These are phyloP conservation scores for Thaumatotibia leucotreta DNA, from an alignment of 1,140 invertebrate species.

Conservation along the genomic window DNA sequence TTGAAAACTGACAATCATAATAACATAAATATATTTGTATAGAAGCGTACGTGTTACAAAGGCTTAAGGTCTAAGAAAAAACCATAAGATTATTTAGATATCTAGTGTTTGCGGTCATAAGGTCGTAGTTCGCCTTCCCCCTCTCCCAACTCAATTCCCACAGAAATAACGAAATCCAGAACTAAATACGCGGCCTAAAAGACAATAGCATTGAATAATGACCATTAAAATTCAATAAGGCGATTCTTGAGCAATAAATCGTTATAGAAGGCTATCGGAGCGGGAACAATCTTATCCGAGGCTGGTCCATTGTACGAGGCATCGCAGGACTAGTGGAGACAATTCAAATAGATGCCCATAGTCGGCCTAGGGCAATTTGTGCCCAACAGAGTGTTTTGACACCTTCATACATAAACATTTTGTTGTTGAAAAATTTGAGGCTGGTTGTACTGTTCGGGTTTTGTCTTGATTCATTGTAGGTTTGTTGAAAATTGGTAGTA, in stretches of 20 bases:
- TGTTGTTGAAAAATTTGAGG: conserved; percentile 33
- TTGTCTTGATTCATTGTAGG: neutral
- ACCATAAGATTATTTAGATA: too few relatives aligned
- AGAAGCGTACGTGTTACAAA: too few relatives aligned
- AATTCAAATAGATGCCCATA: conserved; percentile 64
- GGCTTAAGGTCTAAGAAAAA: too few relatives aligned
- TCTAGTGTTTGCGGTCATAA: neutral
- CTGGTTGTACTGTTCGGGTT: conserved; percentile 14
- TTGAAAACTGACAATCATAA: too few relatives aligned
- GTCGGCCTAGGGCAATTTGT: conserved; percentile 52
- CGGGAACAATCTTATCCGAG: conserved; percentile 60
- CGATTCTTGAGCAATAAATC: conserved; percentile 58
- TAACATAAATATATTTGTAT: too few relatives aligned
- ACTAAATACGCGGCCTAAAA: conserved; percentile 22
- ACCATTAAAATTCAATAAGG: conserved; percentile 66
- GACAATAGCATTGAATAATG: conserved; percentile 57
- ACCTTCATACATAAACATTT: conserved; percentile 68
- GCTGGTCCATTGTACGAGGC: conserved; percentile 43
- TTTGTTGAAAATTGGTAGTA: neutral
- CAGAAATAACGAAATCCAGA: conserved; percentile 13
- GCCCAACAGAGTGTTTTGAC: conserved; percentile 57
- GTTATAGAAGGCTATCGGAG: conserved; percentile 65
- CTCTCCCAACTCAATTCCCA: conserved; percentile 20
- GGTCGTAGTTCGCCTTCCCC: neutral
- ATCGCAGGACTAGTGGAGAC: conserved; percentile 24